Evolutionary conservation across 2,797 vertebrate species (phyloP).

Genomic region (Pachyuromys duprasi): DNA sequence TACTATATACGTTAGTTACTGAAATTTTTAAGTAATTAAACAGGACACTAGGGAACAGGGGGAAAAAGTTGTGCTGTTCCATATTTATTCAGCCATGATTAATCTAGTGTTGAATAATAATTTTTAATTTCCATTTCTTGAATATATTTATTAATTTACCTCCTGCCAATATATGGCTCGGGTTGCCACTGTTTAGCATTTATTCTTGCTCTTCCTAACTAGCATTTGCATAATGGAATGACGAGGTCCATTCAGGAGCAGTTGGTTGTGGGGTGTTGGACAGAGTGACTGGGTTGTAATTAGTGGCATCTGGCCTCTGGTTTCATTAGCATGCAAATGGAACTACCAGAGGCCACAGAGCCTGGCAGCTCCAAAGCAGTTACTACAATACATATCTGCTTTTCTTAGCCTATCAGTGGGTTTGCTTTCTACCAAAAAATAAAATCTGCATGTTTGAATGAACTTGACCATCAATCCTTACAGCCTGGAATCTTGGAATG

Average conservation of each 20-base stretch:
- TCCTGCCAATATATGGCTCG: conserved; percentile 87
- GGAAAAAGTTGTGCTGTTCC: conserved; percentile 68
- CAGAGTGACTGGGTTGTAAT: conserved; percentile 95
- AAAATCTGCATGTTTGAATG: conserved; percentile 54
- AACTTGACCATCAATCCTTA: conserved; percentile 31
- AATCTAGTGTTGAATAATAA: conserved; percentile 87
- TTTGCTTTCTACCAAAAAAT: conserved; percentile 24
- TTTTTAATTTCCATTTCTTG: conserved; percentile 86
- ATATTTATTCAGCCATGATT: conserved; percentile 85
- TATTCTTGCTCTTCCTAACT: conserved; percentile 90
- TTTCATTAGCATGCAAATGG: conserved; percentile 98
- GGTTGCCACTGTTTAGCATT: conserved; percentile 89
- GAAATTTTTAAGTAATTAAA: conserved; percentile 75
- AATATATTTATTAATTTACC: conserved; percentile 90
- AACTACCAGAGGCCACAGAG: conserved; percentile 91
- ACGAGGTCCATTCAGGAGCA: conserved; percentile 92
- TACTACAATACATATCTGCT: conserved; percentile 51
- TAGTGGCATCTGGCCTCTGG: conserved; percentile 97
- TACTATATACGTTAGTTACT: conserved; percentile 67
- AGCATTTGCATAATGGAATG: conserved; percentile 98
- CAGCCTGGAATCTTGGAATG: background rate
- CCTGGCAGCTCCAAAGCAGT: conserved; percentile 76
- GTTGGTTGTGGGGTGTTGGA: conserved; percentile 94
- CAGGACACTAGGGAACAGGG: conserved; percentile 25
- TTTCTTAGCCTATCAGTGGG: conserved; percentile 40